These are phyloP conservation scores for Setophaga coronata DNA, from an alignment of 2,113 vertebrate genomes.

Conservation along the genomic window DNA sequence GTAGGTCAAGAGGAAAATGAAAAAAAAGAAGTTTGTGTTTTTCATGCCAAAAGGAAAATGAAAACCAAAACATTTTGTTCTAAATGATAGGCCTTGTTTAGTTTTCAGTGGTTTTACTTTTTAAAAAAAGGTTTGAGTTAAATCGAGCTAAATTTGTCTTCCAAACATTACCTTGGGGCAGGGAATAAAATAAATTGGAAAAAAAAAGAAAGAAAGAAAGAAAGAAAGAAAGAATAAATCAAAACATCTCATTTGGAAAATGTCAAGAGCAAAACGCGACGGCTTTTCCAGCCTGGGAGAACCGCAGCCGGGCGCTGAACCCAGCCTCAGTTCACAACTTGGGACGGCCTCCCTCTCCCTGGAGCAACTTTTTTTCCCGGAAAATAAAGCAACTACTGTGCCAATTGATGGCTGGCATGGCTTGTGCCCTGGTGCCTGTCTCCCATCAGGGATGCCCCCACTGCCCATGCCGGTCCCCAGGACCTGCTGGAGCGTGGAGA, in stretches of 20 bases:
- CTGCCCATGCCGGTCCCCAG: fast-evolving
- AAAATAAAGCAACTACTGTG: not conserved
- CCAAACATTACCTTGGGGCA: slow-evolving; percentile 55
- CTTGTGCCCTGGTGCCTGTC: fast-evolving
- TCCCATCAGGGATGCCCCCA: not conserved
- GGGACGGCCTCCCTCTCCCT: fast-evolving
- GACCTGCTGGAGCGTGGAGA: not conserved
- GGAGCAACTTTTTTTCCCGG: not conserved
- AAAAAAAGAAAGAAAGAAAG: not conserved
- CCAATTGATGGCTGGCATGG: fast-evolving
- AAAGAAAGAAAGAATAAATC: not conserved
- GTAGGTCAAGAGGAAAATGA: slow-evolving; percentile 35
- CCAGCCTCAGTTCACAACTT: not conserved
- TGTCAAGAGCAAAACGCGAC: slow-evolving; percentile 6
- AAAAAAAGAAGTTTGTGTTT: slow-evolving; percentile 20
- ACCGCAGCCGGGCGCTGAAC: not conserved
- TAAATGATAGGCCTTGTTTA: slow-evolving; percentile 69
- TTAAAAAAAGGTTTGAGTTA: slow-evolving; percentile 55
- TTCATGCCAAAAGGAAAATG: slow-evolving; percentile 55
- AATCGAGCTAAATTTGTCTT: slow-evolving; percentile 53
- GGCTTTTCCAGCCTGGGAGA: slow-evolving; percentile 43
- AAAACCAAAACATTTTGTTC: slow-evolving; percentile 69
- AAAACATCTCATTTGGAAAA: slow-evolving; percentile 66
- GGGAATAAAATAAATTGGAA: slow-evolving; percentile 30
- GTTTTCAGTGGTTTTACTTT: slow-evolving; percentile 68